Conservation (phyloP, 2,888 invertebrate genomes). For the Dyspetes luteomarginatus region DNA sequence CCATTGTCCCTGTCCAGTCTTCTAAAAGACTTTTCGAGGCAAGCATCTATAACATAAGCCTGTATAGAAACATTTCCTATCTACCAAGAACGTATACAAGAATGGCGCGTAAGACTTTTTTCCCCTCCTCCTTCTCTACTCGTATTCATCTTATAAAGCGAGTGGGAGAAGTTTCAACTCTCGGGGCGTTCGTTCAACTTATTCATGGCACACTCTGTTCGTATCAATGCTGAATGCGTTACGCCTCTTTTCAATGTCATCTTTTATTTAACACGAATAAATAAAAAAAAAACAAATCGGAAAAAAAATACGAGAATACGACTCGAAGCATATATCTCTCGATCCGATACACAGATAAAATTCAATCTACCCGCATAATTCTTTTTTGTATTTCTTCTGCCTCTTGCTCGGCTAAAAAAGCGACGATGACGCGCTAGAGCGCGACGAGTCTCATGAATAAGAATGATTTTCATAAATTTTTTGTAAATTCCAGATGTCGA, state of each 20-base stretch:
- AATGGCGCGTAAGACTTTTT: slow-evolving; percentile 53
- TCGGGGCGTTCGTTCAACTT: slow-evolving; percentile 61
- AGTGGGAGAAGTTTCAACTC: slow-evolving; percentile 60
- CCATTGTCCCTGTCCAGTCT: neutral
- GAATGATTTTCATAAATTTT: neutral
- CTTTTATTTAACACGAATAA: slow-evolving; percentile 47
- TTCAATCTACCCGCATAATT: slow-evolving; percentile 38
- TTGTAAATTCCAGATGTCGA: neutral
- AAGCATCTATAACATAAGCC: slow-evolving; percentile 30
- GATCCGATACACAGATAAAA: slow-evolving; percentile 42
- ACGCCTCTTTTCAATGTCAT: slow-evolving; percentile 36
- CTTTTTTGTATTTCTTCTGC: slow-evolving; percentile 14
- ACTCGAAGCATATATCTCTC: slow-evolving; percentile 1
- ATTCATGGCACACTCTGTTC: slow-evolving; percentile 42
- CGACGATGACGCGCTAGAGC: neutral
- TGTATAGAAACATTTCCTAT: slow-evolving; percentile 55
- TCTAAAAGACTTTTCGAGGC: slow-evolving; percentile 1
- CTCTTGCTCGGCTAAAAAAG: neutral
- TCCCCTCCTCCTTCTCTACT: slow-evolving; percentile 17
- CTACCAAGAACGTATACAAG: slow-evolving; percentile 22
- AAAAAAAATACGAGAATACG: slow-evolving; percentile 5
- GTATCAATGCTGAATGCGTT: slow-evolving; percentile 36
- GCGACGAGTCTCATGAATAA: neutral
- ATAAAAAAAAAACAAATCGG: slow-evolving; percentile 1
- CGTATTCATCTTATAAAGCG: slow-evolving; percentile 10